phyloP scores from a whole-genome alignment of 1,140 invertebrate species.

The Trypoxylus dichotomus region DNA sequence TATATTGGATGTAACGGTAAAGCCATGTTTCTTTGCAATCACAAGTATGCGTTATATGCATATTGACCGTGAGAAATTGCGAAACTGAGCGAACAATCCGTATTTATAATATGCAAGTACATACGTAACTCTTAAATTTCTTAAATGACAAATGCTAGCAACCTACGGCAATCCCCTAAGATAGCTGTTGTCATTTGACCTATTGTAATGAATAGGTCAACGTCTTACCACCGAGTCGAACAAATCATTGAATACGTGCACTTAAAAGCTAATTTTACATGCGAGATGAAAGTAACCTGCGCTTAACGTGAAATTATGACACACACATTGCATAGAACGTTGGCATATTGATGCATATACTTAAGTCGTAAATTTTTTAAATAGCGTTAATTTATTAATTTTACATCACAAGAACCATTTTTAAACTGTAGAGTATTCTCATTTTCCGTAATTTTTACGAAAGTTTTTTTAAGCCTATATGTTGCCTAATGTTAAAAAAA shows the following conservation, averaged over 20 bases:
- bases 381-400: no score
- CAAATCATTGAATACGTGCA: background rate
- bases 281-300: background rate
- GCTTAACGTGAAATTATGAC: background rate
- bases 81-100: background rate
- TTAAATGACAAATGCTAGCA: background rate
- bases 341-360: no score
- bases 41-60: background rate
- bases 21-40: no score
- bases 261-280: background rate
- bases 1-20: no score
- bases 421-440: no score
- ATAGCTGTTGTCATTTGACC: slow-evolving; percentile 5
- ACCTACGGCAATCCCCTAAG: background rate
- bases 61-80: slow-evolving; percentile 7
- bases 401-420: no score
- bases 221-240: background rate
- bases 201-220: slow-evolving; percentile 18
- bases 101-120: no score
- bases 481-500: no score
- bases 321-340: background rate
- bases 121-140: background rate
- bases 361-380: no score
- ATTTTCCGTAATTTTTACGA: no score
- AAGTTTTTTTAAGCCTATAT: no score